Evolutionary conservation across 2,888 invertebrate species (phyloP).

Genomic region (Pammene aurita): DNA sequence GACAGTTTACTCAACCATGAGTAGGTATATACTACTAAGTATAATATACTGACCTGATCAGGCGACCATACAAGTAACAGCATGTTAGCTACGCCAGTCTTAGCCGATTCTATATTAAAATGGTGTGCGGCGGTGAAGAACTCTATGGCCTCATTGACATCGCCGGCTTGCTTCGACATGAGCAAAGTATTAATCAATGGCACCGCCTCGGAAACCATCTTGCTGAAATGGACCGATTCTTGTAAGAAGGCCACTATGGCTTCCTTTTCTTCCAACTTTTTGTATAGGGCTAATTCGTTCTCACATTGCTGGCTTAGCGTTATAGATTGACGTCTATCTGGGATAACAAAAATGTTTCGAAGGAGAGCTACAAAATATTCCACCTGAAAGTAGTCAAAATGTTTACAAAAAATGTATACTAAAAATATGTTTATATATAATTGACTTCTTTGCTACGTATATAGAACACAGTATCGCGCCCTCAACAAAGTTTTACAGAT

Average conservation of each 20-base stretch:
- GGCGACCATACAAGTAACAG: slow-evolving; percentile 90
- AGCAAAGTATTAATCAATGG: slow-evolving; percentile 88
- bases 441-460: no score
- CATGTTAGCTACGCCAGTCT: slow-evolving; percentile 89
- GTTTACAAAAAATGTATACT: background rate
- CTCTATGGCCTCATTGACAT: slow-evolving; percentile 94
- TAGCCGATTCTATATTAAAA: slow-evolving; percentile 89
- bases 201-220: slow-evolving; percentile 72
- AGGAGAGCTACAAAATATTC: slow-evolving; percentile 75
- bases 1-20: no score
- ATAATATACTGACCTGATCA: slow-evolving; percentile 83
- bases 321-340: slow-evolving; percentile 62
- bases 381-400: slow-evolving; percentile 58
- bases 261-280: slow-evolving; percentile 84
- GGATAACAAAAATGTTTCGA: slow-evolving; percentile 71
- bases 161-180: slow-evolving; percentile 88
- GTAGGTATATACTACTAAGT: no score
- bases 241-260: slow-evolving; percentile 88
- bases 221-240: slow-evolving; percentile 83
- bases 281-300: slow-evolving; percentile 73
- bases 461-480: no score
- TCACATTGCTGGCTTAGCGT: slow-evolving; percentile 71
- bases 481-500: no score
- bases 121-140: slow-evolving; percentile 92
- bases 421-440: no score